Evolutionary conservation across 2,113 vertebrate species (phyloP), one percentile per base, ranked within the genome.

Genomic region (Xenus cinereus): DNA sequence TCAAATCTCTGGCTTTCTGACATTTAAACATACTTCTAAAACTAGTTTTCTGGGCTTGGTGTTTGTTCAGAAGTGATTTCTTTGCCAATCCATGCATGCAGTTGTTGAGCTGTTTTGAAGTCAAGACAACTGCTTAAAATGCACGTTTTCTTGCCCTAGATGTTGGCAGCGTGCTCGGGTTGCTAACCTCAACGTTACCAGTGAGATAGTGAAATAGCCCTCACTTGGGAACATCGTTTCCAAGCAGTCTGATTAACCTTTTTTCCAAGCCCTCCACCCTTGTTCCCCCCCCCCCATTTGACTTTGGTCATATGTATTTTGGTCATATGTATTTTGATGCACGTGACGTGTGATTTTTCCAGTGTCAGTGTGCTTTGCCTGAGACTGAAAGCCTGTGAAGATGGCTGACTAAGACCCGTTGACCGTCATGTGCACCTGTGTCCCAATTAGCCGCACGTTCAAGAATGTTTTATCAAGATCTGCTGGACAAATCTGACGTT

Each of bases 361-460:
- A 78, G 59, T 78, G 73, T 92, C 76, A 51, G 6, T 89, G 62
- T 94, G 64, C 84, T 93, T 97, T 90, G 43, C 1, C 0, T 96
- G 90, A 92, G 90, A 51, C 80, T 66, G 88, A 92, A 78, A 87
- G 48, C 83, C 94, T 66, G 48, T 75, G 86, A 94, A 94, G 93
- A 32, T 84, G 80, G 28, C 62, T 93, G 69, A 14, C 72, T 87
- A 26, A 32, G 76, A 74, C 80, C 72, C 0, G 1, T n/a, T 67
- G 85, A 69, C 28, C 21, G 1, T 72, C 76, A 16, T 7, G 57
- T 53, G 54, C 54, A 60, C 22, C 37, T 53, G 48, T 5, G 0
- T 56, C 73, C 92, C 80, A 33, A 53, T 89, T 87, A 92, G 73
- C 79, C 75, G 60, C 83, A 56, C 1, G 2, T 79, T 80, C 72